Base-by-base conservation (phyloP, 2,888 invertebrate species). In the Hypomecis atomaria region DNA sequence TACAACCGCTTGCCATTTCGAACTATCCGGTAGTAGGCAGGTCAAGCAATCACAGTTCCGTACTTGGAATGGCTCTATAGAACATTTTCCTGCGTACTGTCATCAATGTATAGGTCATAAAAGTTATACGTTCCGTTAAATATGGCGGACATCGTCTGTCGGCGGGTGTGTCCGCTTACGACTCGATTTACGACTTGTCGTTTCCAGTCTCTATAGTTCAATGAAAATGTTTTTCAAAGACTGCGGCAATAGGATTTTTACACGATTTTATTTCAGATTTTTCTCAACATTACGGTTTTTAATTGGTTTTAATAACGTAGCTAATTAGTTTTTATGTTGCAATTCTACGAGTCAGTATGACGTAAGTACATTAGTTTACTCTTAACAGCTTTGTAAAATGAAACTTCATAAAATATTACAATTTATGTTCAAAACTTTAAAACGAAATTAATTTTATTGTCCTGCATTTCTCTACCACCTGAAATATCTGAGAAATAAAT, bases 81-180 rank as follows among this genome's bases (percentile, higher is more conserved):
- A 47, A 56, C 56, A 78, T 81, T 84, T 73, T 78, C 75, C 73
- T 74, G 75, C 81, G 78, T 71, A 84, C 75, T 81, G 82, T 86
- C 85, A 85, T 88, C 89, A 87, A 87, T 86, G 87, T 85, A 83
- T 84, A 83, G 81, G 84, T 81, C 86, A 86, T 87, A 86, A 90
- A 89, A 85, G 76, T 82, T 78, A 79, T 76, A 77, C 75, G 79
- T 84, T 83, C 85, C 84, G 84, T 83, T 82, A 80, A 85, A 82
- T 83, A 81, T 74, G 59, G 47, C 43, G 71, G 73, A 75, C 77
- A 71, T 69, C 70, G 69, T 69, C 69, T 69, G 77, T 71, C 71
- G 54, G 70, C 77, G 76, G 83, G 83, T 78, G 82, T 81, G 83
- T 79, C 82, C 73, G 78, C 79, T 81, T 82, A 76, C 78, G 77